Evolutionary conservation across 1,140 invertebrate species (phyloP).

Genomic region (Sipha flava): DNA sequence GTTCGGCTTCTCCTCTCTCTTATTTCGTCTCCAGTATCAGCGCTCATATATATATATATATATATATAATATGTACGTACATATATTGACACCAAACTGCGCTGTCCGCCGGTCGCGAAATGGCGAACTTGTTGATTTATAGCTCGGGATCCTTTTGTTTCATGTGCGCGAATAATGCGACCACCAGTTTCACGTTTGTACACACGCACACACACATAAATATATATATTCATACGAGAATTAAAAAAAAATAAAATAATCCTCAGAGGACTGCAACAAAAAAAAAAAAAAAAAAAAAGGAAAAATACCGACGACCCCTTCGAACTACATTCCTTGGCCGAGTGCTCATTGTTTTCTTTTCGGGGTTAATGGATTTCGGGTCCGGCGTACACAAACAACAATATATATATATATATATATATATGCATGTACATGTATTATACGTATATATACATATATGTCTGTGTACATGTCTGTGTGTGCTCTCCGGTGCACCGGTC

Average conservation of each 20-base stretch:
- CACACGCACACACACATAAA: background rate
- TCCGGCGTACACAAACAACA: background rate
- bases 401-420: background rate
- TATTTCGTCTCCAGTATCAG: background rate
- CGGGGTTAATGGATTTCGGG: slow-evolving; percentile 33
- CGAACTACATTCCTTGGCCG: slow-evolving; percentile 25
- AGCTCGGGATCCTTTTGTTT: slow-evolving; percentile 9
- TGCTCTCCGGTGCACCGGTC: too few relatives aligned
- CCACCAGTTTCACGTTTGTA: background rate
- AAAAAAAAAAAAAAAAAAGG: background rate
- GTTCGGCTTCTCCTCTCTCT: too few relatives aligned
- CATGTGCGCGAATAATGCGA: slow-evolving; percentile 2
- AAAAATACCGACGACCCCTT: slow-evolving; percentile 25
- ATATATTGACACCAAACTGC: background rate
- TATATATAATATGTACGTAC: too few relatives aligned
- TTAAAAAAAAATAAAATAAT: background rate
- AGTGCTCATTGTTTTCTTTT: slow-evolving; percentile 30
- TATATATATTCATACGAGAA: background rate
- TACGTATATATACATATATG: background rate
- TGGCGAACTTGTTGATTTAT: slow-evolving; percentile 16
- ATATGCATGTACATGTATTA: background rate
- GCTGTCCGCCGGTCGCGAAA: background rate
- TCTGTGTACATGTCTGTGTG: background rate
- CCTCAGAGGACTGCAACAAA: background rate
- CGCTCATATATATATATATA: background rate